Conservation (phyloP, 2,888 invertebrate species). For the Pammene fasciana region DNA sequence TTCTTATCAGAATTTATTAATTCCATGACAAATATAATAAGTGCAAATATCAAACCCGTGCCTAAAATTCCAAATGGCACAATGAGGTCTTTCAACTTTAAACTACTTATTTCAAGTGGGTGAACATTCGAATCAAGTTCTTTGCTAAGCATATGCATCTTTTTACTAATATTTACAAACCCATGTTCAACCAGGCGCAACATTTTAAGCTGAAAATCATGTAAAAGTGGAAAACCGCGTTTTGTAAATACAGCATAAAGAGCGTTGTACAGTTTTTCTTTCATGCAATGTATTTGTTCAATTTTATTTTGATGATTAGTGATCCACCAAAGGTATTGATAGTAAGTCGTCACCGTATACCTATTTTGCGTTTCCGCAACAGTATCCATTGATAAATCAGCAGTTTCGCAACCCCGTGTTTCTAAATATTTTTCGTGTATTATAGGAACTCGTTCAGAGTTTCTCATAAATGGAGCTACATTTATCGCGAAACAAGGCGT, state of each 20-base stretch:
- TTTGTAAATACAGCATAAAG: constrained; percentile 32
- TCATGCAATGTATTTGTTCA: constrained; percentile 28
- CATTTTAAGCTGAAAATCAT: constrained; percentile 19
- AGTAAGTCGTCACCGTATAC: constrained; percentile 29
- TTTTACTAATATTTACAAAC: constrained; percentile 20
- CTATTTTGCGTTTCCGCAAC: constrained; percentile 12
- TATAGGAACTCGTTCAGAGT: constrained; percentile 16
- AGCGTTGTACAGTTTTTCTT: constrained; percentile 32
- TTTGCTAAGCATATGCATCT: background rate
- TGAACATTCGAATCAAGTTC: background rate
- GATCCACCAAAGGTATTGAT: constrained; percentile 30
- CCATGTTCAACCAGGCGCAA: constrained; percentile 37
- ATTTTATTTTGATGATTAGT: constrained; percentile 9
- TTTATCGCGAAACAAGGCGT: constrained; percentile 26
- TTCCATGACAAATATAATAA: constrained; percentile 30
- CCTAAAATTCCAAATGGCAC: constrained; percentile 28
- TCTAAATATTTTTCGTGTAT: constrained; percentile 12
- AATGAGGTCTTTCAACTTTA: constrained; percentile 25
- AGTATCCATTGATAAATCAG: constrained; percentile 3
- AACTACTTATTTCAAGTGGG: constrained; percentile 7
- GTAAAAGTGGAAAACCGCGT: constrained; percentile 40
- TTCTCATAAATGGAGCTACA: constrained; percentile 10
- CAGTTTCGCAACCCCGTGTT: constrained; percentile 29
- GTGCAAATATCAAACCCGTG: constrained; percentile 11
- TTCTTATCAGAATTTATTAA: background rate